Evolutionary conservation across 2,888 invertebrate genomes (phyloP).

Genomic region (Scaptomyza parva): DNA sequence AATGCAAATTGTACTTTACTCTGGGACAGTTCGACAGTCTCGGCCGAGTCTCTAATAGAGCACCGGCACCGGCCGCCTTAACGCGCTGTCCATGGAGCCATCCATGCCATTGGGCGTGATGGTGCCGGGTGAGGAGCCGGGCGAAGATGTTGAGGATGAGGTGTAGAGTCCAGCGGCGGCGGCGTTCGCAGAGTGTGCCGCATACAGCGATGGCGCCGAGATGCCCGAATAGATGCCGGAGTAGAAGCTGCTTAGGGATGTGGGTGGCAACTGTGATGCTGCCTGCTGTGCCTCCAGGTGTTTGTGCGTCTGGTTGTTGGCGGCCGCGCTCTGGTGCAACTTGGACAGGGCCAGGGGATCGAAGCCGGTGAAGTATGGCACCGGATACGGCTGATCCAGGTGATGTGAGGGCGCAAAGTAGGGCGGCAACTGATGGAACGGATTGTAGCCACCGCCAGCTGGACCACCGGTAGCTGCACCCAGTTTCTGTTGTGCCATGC

Average conservation of each 20-base stretch:
- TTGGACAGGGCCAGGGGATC: slow-evolving; percentile 84
- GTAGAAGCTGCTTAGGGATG: slow-evolving; percentile 84
- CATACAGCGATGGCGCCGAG: slow-evolving; percentile 84
- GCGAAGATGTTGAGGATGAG: slow-evolving; percentile 84
- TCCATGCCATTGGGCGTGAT: slow-evolving; percentile 83
- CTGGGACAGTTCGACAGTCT: slow-evolving; percentile 59
- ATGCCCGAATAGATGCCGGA: slow-evolving; percentile 85
- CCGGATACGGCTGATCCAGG: slow-evolving; percentile 87
- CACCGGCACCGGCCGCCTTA: slow-evolving; percentile 84
- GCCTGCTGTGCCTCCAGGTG: slow-evolving; percentile 83
- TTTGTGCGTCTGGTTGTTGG: slow-evolving; percentile 81
- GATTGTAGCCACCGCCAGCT: slow-evolving; percentile 87
- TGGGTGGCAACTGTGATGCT: slow-evolving; percentile 83
- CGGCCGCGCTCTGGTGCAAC: slow-evolving; percentile 83
- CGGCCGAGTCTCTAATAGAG: slow-evolving; percentile 78
- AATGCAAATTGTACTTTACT: slow-evolving; percentile 77
- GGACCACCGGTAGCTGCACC: slow-evolving; percentile 65
- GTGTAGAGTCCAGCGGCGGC: slow-evolving; percentile 84
- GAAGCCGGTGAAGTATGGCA: slow-evolving; percentile 85
- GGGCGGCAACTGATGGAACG: slow-evolving; percentile 88
- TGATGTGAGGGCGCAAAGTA: slow-evolving; percentile 92
- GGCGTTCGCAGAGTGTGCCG: slow-evolving; percentile 83
- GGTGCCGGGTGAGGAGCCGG: slow-evolving; percentile 84
- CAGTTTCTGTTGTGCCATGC: slow-evolving; percentile 79
- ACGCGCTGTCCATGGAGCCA: slow-evolving; percentile 82